A percentile compares a stretch with the other conserved stretches of the same genome.
phyloP scores from a whole-genome alignment of 2,113 vertebrate genomes.

The Menura novaehollandiae region DNA sequence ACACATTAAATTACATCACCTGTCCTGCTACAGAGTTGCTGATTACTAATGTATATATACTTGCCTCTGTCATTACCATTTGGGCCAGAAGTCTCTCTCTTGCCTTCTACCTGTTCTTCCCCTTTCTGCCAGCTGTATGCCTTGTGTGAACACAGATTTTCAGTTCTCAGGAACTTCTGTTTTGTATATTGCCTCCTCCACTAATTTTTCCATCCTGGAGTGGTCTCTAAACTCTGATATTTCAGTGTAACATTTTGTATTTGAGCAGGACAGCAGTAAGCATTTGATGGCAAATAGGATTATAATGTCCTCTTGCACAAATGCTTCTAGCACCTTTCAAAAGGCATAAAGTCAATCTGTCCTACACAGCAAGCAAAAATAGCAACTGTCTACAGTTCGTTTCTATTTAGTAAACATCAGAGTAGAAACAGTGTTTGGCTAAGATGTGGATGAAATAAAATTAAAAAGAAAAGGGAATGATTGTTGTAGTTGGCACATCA shows the following conservation, averaged over 20 bases:
- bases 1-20: background rate
- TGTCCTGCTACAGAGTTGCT: fast-evolving
- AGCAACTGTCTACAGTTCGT: background rate
- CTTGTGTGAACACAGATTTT: background rate
- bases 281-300: background rate
- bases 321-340: background rate
- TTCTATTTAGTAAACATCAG: background rate
- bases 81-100: background rate
- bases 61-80: background rate
- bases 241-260: background rate
- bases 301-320: background rate
- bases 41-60: background rate
- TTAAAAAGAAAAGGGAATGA: background rate
- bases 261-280: background rate
- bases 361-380: background rate
- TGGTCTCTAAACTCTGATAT: background rate
- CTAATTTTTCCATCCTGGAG: background rate
- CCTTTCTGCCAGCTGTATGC: background rate
- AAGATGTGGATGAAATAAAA: background rate
- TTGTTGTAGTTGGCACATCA: background rate
- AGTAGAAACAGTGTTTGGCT: background rate
- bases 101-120: background rate
- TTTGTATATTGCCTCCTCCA: background rate
- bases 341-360: background rate
- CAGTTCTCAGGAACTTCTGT: background rate